These are phyloP conservation scores for Rafetus swinhoei DNA, from an alignment of 2,113 vertebrate species.

Conservation along the genomic window DNA sequence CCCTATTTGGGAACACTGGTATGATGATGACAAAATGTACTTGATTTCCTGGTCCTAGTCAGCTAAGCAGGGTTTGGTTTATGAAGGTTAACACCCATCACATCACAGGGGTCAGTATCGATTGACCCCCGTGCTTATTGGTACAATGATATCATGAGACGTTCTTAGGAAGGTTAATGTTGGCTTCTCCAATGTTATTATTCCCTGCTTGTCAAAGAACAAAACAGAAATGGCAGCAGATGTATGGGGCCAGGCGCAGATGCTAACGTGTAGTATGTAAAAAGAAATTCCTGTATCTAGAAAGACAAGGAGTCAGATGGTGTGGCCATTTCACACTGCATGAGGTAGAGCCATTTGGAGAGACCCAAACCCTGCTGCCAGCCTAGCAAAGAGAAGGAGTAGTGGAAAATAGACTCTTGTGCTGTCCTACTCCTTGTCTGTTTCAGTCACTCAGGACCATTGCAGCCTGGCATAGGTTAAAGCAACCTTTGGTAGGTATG, in stretches of 20 bases:
- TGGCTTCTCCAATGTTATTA: constrained; percentile 60
- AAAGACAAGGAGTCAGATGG: constrained; percentile 52
- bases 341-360: neutral
- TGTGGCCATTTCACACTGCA: neutral
- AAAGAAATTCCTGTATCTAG: constrained; percentile 45
- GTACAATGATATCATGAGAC: constrained; percentile 40
- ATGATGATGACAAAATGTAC: neutral
- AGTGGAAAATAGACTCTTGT: neutral
- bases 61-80: neutral
- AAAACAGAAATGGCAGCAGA: constrained; percentile 72
- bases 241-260: constrained; percentile 69
- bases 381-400: neutral
- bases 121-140: neutral
- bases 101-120: constrained; percentile 35
- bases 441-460: neutral
- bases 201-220: constrained; percentile 70
- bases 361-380: neutral
- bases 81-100: neutral
- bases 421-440: neutral
- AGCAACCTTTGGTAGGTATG: neutral
- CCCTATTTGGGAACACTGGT: neutral
- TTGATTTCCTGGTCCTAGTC: neutral
- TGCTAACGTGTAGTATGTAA: constrained; percentile 65
- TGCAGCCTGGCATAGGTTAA: fast-evolving
- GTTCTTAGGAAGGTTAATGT: neutral